Evolutionary conservation across 2,113 vertebrate species (phyloP).

Genomic region (Bettongia penicillata): DNA sequence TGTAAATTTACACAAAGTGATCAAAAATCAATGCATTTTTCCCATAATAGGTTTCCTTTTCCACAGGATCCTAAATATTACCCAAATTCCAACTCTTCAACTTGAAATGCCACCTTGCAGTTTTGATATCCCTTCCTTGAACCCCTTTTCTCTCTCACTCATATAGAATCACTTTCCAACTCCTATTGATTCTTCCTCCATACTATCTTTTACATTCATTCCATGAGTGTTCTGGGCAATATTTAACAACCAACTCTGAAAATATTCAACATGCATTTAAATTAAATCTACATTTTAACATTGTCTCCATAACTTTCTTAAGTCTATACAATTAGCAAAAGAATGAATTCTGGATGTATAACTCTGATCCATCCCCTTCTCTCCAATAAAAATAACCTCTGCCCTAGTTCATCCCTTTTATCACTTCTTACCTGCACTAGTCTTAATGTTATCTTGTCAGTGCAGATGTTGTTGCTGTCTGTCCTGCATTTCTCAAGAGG

Average conservation of each 20-base stretch:
- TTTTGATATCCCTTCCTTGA: background rate
- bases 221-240: background rate
- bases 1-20: background rate
- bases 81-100: background rate
- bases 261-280: background rate
- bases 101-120: background rate
- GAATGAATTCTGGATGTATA: no score
- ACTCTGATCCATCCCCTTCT: no score
- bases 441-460: no score
- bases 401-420: no score
- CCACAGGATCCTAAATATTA: background rate
- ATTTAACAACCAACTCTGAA: background rate
- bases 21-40: background rate
- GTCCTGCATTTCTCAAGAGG: no score
- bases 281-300: background rate
- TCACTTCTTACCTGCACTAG: no score
- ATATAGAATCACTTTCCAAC: no score
- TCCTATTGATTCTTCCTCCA: no score
- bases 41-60: background rate
- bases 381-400: no score
- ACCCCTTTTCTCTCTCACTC: background rate
- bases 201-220: background rate
- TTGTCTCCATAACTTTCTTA: no score
- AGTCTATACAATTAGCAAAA: background rate
- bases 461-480: no score